These are phyloP conservation scores for Corythornis vintsioides DNA, from an alignment of 2,113 vertebrate genomes.

Conservation along the genomic window DNA sequence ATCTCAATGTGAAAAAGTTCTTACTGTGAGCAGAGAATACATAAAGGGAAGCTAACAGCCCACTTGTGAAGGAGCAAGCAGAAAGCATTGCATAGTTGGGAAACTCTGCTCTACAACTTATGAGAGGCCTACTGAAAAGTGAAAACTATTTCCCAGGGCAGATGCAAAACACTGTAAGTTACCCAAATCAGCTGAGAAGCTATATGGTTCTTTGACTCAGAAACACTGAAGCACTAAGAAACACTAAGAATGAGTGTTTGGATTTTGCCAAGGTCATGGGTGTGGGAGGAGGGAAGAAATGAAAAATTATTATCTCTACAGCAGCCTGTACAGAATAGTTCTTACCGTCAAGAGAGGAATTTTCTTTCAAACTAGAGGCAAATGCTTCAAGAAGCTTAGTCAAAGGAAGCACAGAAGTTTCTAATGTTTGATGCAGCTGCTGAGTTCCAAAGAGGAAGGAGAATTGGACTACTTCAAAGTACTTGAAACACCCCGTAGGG, in stretches of 20 bases:
- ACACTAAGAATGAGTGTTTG: background rate
- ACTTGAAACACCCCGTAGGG: background rate
- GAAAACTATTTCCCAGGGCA: slow-evolving; percentile 7
- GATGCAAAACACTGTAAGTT: background rate
- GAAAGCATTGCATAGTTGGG: background rate
- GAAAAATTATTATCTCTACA: background rate
- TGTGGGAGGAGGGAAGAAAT: background rate
- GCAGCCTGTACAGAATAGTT: background rate
- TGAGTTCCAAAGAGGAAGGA: slow-evolving; percentile 10
- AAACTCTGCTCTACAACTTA: background rate
- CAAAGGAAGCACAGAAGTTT: slow-evolving; percentile 16
- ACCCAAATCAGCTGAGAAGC: background rate
- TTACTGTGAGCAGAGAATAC: background rate
- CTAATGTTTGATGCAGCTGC: background rate
- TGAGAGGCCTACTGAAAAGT: background rate
- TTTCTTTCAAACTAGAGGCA: slow-evolving; percentile 11
- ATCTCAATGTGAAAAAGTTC: background rate
- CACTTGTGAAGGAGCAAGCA: background rate
- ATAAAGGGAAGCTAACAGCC: background rate
- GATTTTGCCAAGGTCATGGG: background rate
- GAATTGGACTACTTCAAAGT: slow-evolving; percentile 25
- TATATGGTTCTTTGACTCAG: background rate
- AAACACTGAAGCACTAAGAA: background rate
- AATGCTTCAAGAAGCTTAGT: background rate
- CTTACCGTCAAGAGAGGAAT: background rate